Evolutionary conservation across 2,888 invertebrate genomes (phyloP).

Genomic region (Chirona hameri): DNA sequence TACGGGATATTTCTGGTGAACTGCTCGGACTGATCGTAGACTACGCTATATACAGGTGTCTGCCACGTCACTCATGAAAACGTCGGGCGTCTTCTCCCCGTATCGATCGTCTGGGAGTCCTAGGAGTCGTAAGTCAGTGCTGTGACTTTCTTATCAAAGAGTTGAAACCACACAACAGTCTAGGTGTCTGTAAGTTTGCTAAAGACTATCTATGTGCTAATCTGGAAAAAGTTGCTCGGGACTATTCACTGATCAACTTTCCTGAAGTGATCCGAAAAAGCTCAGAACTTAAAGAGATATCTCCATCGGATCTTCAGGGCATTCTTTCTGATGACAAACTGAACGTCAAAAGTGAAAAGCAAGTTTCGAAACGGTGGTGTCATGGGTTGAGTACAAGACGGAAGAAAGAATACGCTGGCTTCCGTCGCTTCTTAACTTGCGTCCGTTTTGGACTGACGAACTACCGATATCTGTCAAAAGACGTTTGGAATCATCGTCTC

Average conservation of each 20-base stretch:
- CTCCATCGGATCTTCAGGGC: constrained; percentile 59
- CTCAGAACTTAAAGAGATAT: constrained; percentile 60
- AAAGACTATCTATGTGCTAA: constrained; percentile 65
- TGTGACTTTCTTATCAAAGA: constrained; percentile 63
- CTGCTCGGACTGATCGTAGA: constrained; percentile 64
- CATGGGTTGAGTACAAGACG: constrained; percentile 63
- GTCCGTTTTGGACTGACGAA: constrained; percentile 64
- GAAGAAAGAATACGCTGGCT: constrained; percentile 56
- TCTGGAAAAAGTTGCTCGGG: constrained; percentile 52
- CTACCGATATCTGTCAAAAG: constrained; percentile 55
- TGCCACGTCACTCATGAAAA: constrained; percentile 62
- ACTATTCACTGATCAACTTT: background rate
- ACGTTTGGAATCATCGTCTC: constrained; percentile 40
- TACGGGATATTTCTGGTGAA: constrained; percentile 51
- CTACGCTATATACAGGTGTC: constrained; percentile 68
- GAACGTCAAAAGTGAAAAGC: constrained; percentile 67
- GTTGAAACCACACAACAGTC: constrained; percentile 62
- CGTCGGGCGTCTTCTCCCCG: constrained; percentile 64
- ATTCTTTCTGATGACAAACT: constrained; percentile 66
- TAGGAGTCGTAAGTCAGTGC: constrained; percentile 66
- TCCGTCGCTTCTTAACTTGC: constrained; percentile 60
- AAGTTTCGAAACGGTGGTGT: constrained; percentile 66
- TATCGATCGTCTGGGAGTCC: constrained; percentile 68
- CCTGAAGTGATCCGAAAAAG: background rate
- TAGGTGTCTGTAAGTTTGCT: constrained; percentile 67